Base-by-base conservation (phyloP, 2,113 vertebrate genomes). In the Dasyornis broadbenti region DNA sequence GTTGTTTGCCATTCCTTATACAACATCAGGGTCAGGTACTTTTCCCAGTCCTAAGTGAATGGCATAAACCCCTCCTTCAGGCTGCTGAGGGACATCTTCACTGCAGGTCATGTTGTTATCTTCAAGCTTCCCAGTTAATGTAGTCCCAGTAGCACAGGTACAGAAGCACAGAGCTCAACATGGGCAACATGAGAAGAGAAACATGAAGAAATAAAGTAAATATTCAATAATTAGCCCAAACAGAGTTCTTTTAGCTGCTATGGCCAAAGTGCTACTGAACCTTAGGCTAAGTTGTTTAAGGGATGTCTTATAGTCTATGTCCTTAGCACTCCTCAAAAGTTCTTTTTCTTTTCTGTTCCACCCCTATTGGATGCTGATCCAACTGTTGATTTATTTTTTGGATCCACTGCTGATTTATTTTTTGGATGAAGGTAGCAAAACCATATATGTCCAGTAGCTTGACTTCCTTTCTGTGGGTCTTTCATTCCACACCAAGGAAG, bases 21-120 rank as follows among this genome's bases (percentile, higher is more conserved):
- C 8, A 76, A 45, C 40, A 49, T 22, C 50, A 68, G 37, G 11
- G 79, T 10, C 27, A 68, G 31, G 20, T 64, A 16, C 1, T 79
- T 89, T 63, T 84, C 35, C 49, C 20, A 35, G 1, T n/a, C 31
- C n/a, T 30, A 7, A 39, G 20, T 17, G 28, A 87, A 82, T n/a
- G 8, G 13, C 27, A 54, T 7, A 39, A 75, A 4, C 26, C 18
- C 6, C 5, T 84, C 11, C 37, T 78, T 47, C 30, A 10, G 33
- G 23, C 18, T 73, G 11, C 53, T 40, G 57, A 57, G 45, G 28
- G 7, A 16, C 19, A 18, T 24, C n/a, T 33, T 7, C 33, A 30
- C 7, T 11, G 0, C 49, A 72, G n/a, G 15, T 11, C 0, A 0
- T 10, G 16, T 3, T 17, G n/a, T 5, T 53, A 14, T 27, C 40